Evolutionary conservation across 2,113 vertebrate genomes (phyloP).

Genomic region (Siniperca chuatsi): DNA sequence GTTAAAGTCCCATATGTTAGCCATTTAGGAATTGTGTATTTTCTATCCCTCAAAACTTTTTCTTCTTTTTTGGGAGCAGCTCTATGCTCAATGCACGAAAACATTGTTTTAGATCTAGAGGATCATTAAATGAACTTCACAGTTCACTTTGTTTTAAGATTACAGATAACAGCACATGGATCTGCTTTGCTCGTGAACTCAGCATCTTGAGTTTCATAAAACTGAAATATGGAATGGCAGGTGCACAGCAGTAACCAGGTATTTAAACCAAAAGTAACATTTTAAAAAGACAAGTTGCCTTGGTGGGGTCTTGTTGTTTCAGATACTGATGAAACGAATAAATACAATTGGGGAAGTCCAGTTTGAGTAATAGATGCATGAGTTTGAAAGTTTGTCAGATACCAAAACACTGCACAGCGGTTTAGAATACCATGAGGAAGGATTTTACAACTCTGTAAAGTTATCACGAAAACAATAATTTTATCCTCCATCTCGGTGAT

Average conservation of each 20-base stretch:
- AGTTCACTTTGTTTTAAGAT: slow-evolving; percentile 2
- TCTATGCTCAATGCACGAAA: slow-evolving; percentile 35
- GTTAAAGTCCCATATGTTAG: slow-evolving; percentile 82
- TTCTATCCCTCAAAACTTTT: slow-evolving; percentile 66
- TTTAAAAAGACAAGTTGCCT: neutral
- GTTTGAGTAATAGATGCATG: neutral
- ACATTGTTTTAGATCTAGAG: slow-evolving; percentile 38
- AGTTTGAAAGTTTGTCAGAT: neutral
- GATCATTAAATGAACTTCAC: slow-evolving; percentile 18
- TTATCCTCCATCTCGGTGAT: neutral
- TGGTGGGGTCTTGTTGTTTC: neutral
- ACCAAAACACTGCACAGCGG: neutral
- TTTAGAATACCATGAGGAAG: neutral
- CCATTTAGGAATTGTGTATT: slow-evolving; percentile 79
- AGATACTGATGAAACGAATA: neutral
- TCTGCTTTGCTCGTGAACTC: neutral
- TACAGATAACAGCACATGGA: neutral
- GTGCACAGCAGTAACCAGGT: slow-evolving; percentile 1
- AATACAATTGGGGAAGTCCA: slow-evolving; percentile 4
- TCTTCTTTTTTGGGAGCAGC: slow-evolving; percentile 47
- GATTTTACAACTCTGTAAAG: neutral
- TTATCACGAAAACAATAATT: neutral
- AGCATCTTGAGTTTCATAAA: neutral
- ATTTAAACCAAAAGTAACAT: neutral
- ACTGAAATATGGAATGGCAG: neutral